Evolutionary conservation across 2,113 vertebrate genomes (phyloP).

Genomic region (Gallinago jamesoni): DNA sequence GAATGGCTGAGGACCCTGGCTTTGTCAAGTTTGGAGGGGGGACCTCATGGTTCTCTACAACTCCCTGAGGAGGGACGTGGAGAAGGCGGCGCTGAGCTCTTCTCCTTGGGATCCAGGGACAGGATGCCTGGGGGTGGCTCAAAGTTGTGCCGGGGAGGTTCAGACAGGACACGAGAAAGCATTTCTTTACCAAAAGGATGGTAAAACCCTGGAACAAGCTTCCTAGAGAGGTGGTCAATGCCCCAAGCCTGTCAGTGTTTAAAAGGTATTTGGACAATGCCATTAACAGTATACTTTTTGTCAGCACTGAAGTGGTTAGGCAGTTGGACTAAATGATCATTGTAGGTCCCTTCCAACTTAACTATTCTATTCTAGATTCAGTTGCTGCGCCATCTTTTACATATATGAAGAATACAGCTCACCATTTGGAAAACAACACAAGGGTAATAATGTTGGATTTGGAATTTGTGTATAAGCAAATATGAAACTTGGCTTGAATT

Average conservation of each 20-base stretch:
- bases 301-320: not conserved
- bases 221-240: not conserved
- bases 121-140: not conserved
- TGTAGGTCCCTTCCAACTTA: not conserved
- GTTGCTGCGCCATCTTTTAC: not conserved
- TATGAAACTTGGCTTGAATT: not conserved
- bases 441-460: not conserved
- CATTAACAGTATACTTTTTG: not conserved
- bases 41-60: not conserved
- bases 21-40: not conserved
- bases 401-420: not conserved
- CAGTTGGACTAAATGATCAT: not conserved
- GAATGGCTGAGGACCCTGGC: not conserved
- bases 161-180: not conserved
- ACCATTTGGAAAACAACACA: not conserved
- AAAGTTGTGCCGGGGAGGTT: not conserved
- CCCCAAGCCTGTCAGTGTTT: not conserved
- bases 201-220: not conserved
- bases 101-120: not conserved
- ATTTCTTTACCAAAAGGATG: not conserved
- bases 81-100: not conserved
- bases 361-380: not conserved
- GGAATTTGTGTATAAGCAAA: not conserved
- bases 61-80: not conserved
- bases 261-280: not conserved